Conservation (phyloP, 2,888 invertebrate genomes). For the Agrotis segetum region DNA sequence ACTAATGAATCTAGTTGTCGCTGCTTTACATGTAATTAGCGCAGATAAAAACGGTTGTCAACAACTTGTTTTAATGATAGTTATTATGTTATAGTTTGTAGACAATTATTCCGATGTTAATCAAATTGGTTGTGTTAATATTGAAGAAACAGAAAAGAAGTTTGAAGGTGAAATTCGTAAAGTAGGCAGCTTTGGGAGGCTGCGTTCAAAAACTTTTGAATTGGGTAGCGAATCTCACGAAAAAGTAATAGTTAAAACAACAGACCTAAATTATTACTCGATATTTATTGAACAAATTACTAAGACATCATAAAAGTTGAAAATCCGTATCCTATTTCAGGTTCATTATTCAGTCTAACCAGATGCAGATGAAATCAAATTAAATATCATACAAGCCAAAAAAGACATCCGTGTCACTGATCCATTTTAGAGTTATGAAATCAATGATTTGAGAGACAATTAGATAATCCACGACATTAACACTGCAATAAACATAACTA, state of each 20-base stretch:
- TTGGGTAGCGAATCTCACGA: neutral
- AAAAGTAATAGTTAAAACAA: no score
- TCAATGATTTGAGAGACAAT: neutral
- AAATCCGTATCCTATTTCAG: neutral
- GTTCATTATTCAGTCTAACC: no score
- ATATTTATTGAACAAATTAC: no score
- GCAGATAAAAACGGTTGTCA: conserved; percentile 31
- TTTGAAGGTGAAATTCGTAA: neutral
- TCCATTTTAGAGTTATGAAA: no score
- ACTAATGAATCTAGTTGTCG: conserved; percentile 21
- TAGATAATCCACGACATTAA: neutral
- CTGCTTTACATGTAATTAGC: conserved; percentile 39
- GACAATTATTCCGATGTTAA: conserved; percentile 6
- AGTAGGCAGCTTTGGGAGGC: neutral
- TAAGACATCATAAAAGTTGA: neutral
- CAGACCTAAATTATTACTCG: no score
- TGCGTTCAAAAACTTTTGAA: no score
- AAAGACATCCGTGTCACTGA: no score
- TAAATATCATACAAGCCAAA: neutral
- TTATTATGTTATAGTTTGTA: conserved; percentile 16
- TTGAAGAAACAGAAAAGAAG: conserved; percentile 5
- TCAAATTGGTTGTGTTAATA: conserved; percentile 17
- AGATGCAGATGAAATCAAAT: neutral
- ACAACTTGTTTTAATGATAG: conserved; percentile 26
- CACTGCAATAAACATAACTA: neutral